Percentiles rank a stretch among this genome's conserved stretches.
These are phyloP conservation scores for Temnopleurus reevesii DNA, from an alignment of 53 echinoderm and acorn worm species.

Conservation along the genomic window DNA sequence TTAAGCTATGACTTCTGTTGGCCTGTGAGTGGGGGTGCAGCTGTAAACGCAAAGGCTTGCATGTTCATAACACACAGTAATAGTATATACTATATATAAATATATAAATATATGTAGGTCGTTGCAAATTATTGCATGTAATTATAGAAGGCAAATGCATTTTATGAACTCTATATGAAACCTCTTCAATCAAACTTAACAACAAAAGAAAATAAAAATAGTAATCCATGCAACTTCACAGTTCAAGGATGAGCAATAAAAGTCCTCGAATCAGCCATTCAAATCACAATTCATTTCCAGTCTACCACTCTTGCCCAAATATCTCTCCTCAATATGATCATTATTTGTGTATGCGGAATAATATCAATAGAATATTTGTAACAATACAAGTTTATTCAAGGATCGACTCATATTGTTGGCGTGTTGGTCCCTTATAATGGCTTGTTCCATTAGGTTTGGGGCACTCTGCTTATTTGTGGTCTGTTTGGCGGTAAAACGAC, in stretches of 20 bases:
- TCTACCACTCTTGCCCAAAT: background rate
- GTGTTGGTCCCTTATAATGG: background rate
- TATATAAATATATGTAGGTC: too few species aligned
- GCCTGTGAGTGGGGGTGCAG: too few species aligned
- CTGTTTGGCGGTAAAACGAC: background rate
- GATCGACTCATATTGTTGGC: slow-evolving; percentile 7
- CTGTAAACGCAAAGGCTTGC: too few species aligned
- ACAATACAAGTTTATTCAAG: slow-evolving; percentile 31
- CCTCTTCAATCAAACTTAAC: background rate
- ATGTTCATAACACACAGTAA: too few species aligned
- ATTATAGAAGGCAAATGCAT: background rate
- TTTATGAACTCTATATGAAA: background rate
- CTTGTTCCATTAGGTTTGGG: background rate
- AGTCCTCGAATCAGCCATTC: background rate
- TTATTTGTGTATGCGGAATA: background rate
- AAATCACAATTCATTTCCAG: background rate
- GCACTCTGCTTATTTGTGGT: slow-evolving; percentile 26
- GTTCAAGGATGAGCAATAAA: background rate
- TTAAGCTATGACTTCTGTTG: too few species aligned
- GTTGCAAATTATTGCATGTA: too few species aligned
- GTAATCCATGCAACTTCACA: background rate
- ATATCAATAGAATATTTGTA: slow-evolving; percentile 18
- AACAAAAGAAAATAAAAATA: background rate
- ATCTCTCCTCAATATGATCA: background rate
- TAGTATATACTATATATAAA: too few species aligned